A percentile compares a stretch with the other conserved stretches of the same genome.
Evolutionary conservation across 2,113 vertebrate genomes (phyloP).

Genomic region (Cervus canadensis): DNA sequence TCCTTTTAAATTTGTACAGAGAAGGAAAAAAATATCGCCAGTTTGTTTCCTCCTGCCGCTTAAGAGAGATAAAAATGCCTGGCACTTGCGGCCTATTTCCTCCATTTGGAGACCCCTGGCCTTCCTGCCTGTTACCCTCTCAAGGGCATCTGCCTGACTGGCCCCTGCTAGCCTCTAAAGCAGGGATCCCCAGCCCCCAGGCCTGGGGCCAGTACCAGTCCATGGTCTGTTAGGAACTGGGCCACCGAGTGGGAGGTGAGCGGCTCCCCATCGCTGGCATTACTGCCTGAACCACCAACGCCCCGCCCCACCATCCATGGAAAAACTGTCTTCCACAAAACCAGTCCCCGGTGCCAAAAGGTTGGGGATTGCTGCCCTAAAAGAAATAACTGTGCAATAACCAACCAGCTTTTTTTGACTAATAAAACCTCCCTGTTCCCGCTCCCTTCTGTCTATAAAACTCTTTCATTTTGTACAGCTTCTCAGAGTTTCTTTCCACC

Average conservation of each 20-base stretch:
- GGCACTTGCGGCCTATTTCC: too few species aligned
- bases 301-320: not conserved
- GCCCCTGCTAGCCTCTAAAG: not conserved
- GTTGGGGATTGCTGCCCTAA: not conserved
- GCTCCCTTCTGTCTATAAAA: fast-evolving
- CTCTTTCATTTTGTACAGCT: too few species aligned
- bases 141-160: not conserved
- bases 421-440: too few species aligned
- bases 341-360: not conserved
- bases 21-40: too few species aligned
- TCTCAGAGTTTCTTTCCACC: fast-evolving
- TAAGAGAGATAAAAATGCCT: too few species aligned
- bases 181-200: not conserved
- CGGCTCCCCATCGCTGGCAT: fast-evolving
- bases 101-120: too few species aligned
- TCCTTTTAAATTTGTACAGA: too few species aligned
- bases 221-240: not conserved
- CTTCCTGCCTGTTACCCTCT: too few species aligned
- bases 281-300: not conserved
- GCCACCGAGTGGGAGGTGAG: not conserved
- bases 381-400: not conserved
- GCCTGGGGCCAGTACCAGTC: not conserved
- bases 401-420: fast-evolving
- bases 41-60: too few species aligned
- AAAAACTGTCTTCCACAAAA: not conserved